Base-by-base conservation (phyloP, 2,113 vertebrate genomes). In the Neolamprologus variostigma region DNA sequence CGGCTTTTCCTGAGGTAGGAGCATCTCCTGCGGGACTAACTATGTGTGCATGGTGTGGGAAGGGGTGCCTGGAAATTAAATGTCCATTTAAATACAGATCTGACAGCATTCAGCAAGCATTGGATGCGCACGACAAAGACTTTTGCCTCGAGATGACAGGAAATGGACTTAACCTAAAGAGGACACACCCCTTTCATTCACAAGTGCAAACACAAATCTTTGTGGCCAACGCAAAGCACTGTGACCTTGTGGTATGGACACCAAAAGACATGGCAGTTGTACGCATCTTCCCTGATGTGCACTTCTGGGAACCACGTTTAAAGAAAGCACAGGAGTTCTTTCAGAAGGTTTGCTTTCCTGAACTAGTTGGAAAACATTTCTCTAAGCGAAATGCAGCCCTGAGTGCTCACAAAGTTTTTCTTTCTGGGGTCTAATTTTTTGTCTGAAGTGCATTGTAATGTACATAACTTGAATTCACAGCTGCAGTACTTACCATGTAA, bases 41-140 rank as follows among this genome's bases (percentile, higher is more conserved):
- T 0, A 54, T 1, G 6, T 54, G 53, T 54, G 6, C 1, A 54
- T 54, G 53, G 0, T 54, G 53, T 54, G 53, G 53, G 53, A 54
- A 54, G n/a, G 53, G 53, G 0, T 23, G n/a, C 53, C n/a, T 12
- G 4, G n/a, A 54, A 54, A 54, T 54, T 54, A 54, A 54, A 54
- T 3, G 53, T 54, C 10, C n/a, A 54, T 54, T 54, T 54, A 54
- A 54, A 54, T 54, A 54, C 53, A 7, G n/a, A 54, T 12, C 6
- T 23, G 53, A 23, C 53, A 54, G 53, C 53, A 1, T 23, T 12
- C 53, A 54, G 51, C n/a, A 54, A 23, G n/a, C n/a, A 11, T 23
- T 23, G 0, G 53, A 54, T 54, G n/a, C 2, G 0, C 17, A n/a
- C 0, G 3, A 51, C 50, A n/a, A 51, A n/a, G 50, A 51, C 17